A percentile compares a stretch with the other conserved stretches of the same genome.
Evolutionary conservation across 2,113 vertebrate species (phyloP).

Genomic region (Orthonyx spaldingii): DNA sequence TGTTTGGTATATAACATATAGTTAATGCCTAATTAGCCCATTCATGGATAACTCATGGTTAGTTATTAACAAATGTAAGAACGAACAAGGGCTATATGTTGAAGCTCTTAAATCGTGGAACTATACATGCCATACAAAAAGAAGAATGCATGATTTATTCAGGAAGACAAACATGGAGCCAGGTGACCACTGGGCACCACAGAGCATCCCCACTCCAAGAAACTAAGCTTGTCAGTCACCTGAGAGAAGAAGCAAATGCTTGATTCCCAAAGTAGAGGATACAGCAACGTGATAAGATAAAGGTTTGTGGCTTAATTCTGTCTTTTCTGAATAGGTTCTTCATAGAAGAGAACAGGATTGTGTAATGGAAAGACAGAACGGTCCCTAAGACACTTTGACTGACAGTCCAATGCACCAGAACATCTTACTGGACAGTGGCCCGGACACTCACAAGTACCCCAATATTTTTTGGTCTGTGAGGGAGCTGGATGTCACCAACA

Average conservation of each 20-base stretch:
- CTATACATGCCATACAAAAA: conserved; percentile 21
- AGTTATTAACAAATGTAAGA: conserved; percentile 67
- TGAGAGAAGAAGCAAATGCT: neutral
- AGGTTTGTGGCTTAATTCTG: neutral
- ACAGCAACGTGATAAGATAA: neutral
- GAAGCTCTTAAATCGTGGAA: conserved; percentile 57
- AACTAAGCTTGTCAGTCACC: conserved; percentile 1
- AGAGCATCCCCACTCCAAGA: conserved; percentile 13
- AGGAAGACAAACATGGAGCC: conserved; percentile 10
- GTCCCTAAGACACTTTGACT: neutral
- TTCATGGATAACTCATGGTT: conserved; percentile 69
- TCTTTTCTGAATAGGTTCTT: neutral
- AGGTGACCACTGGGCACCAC: neutral
- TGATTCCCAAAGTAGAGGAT: neutral
- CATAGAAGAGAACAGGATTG: neutral
- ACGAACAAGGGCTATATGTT: conserved; percentile 31
- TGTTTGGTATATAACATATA: conserved; percentile 37
- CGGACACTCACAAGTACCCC: neutral
- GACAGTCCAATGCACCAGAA: neutral
- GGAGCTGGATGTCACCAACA: neutral
- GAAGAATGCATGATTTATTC: conserved; percentile 57
- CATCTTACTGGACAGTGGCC: neutral
- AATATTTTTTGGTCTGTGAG: neutral
- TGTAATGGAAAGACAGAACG: neutral
- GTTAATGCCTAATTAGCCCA: conserved; percentile 66